Evolutionary conservation across 2,888 invertebrate species (phyloP), one percentile per base, ranked within the genome.

Genomic region (Heteromurus nitidus): DNA sequence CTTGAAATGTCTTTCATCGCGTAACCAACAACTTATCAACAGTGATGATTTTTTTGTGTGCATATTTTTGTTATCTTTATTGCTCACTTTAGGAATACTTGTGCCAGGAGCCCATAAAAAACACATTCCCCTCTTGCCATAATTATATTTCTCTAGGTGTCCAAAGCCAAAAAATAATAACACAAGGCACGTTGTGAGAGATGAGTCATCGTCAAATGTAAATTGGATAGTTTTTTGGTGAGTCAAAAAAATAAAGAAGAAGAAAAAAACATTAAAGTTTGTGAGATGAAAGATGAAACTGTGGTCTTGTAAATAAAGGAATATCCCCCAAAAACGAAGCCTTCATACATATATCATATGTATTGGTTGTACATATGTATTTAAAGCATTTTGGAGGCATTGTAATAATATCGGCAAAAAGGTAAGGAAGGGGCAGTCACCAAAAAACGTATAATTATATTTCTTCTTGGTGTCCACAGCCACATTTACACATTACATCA

Each of bases 401-500:
- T 5, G 5, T 36, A 50, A 55, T 55, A 55, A 55, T 24, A 55
- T 55, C 55, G 55, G 55, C 55, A 24, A 31, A 64, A 20, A 42
- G 20, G 31, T 64, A 65, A n/a, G 26, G 42, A 22, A 42, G 22
- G 65, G 28, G 55, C 55, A 55, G 55, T 55, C 50, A 18, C 50
- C 36, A 36, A 55, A 5, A 55, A 58, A 36, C 60, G 30, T 72
- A 72, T 72, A 72, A 72, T 72, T 72, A 72, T 36, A 72, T 18
- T 62, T 62, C 72, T 72, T 72, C 72, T 62, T 62, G 72, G 72
- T 72, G 72, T 72, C 72, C 72, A 60, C 72, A 74, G 64, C 62
- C 70, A 64, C 60, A 69, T 70, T 69, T 77, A 53, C 53, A 31
- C 70, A 70, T 77, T 77, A 77, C 77, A 64, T 77, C 77, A 77